Base-by-base conservation (phyloP, 2,888 invertebrate species). In the Microdon myrmicae region DNA sequence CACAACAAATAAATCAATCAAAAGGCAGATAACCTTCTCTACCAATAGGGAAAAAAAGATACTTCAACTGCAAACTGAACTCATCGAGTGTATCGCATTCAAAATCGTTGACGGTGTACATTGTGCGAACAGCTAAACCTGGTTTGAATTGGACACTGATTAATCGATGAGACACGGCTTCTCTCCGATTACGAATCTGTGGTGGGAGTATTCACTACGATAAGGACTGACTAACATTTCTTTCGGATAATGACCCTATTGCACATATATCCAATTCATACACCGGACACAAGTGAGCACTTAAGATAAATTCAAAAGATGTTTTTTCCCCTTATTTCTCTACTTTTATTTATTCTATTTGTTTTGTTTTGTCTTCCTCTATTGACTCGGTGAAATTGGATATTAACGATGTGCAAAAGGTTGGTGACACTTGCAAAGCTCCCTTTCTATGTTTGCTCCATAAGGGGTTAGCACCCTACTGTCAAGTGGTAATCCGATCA, bases 1-100 rank as follows among this genome's bases (percentile, higher is more conserved):
- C n/a, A n/a, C n/a, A n/a, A n/a, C n/a, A n/a, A n/a, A 59, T 53
- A 39, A 59, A 59, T 56, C 43, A 49, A 56, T 60, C 37, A 45
- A 60, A 54, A 60, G 47, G 47, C 43, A 54, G 59, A 60, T 54
- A 60, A 54, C 59, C 59, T 54, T 59, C 59, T 53, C 47, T 47
- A 13, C 47, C 20, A 38, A 29, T n/a, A 31, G 20, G 25, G 7
- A 19, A 44, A 19, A 19, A 16, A 17, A 12, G 20, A 29, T 31
- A 20, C 17, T 8, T 28, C 12, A 47, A 43, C 19, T n/a, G n/a
- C n/a, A n/a, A n/a, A n/a, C n/a, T n/a, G 38, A 56, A 17, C 51
- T 44, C 51, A 58, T 51, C 58, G 44, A 32, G 37, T 39, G n/a
- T 34, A 28, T 44, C 22, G 32, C 38, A 44, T 38, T 43, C 37